Evolutionary conservation across 2,113 vertebrate species (phyloP).

Genomic region (Gopherus evgoodei): DNA sequence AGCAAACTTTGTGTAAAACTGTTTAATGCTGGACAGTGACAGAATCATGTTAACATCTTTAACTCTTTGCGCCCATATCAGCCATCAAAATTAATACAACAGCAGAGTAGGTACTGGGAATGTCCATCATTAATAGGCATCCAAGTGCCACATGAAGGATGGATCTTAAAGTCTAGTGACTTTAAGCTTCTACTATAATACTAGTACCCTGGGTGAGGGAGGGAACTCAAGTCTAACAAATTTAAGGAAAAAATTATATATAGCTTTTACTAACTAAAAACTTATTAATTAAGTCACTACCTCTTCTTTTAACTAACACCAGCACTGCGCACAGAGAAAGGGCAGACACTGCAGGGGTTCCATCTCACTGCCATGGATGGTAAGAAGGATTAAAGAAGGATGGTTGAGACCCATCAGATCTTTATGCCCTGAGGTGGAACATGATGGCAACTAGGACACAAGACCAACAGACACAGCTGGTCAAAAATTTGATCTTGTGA

Average conservation of each 20-base stretch:
- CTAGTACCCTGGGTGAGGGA: rapidly evolving
- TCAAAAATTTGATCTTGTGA: background rate
- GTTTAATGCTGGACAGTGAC: background rate
- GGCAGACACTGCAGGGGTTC: background rate
- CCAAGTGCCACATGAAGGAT: background rate
- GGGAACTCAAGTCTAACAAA: background rate
- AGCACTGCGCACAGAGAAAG: background rate
- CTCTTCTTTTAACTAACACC: background rate
- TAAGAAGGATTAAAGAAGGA: background rate
- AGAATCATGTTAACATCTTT: background rate
- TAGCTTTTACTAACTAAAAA: background rate
- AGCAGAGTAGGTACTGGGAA: background rate
- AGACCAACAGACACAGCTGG: background rate
- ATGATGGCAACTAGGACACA: background rate
- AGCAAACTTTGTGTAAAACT: background rate
- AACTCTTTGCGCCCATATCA: background rate
- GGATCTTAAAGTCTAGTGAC: background rate
- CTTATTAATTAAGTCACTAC: background rate
- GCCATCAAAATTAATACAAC: background rate
- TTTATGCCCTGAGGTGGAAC: background rate
- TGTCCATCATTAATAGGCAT: background rate
- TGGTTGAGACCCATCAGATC: background rate
- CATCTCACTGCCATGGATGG: background rate
- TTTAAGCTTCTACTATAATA: background rate
- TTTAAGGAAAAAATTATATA: background rate